Percentiles rank a stretch among this genome's conserved stretches.
Conservation (phyloP, 2,888 invertebrate genomes). For the Pyrocoelia pectoralis region DNA sequence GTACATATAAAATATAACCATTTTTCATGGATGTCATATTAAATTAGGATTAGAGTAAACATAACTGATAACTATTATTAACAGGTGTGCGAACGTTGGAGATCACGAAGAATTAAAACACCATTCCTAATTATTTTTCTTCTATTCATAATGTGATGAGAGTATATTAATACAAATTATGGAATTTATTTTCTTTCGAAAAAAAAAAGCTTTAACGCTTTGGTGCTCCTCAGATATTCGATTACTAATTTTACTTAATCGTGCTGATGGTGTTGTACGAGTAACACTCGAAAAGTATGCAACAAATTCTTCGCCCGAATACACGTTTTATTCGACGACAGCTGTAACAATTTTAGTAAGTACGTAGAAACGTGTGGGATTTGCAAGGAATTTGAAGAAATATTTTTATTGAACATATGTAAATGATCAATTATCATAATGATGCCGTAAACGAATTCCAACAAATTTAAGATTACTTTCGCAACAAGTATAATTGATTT, state of each 20-base stretch:
- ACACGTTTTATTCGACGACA: too few relatives aligned
- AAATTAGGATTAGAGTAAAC: constrained; percentile 38
- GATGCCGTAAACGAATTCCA: too few relatives aligned
- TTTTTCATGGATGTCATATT: constrained; percentile 36
- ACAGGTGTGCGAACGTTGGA: constrained; percentile 27
- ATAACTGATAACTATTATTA: constrained; percentile 32
- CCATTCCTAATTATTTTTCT: constrained; percentile 13
- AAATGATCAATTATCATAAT: too few relatives aligned
- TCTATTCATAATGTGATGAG: not conserved
- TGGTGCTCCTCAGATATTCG: not conserved
- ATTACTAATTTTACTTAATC: not conserved
- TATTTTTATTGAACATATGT: too few relatives aligned
- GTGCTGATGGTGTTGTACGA: not conserved
- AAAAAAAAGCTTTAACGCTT: not conserved
- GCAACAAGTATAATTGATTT: too few relatives aligned
- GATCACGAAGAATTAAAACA: constrained; percentile 16
- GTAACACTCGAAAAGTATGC: too few relatives aligned
- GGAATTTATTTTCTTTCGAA: not conserved
- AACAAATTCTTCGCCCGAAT: too few relatives aligned
- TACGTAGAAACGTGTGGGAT: too few relatives aligned
- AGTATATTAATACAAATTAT: not conserved
- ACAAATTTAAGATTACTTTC: too few relatives aligned
- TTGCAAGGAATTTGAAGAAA: too few relatives aligned
- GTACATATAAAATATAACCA: constrained; percentile 21
- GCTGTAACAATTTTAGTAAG: too few relatives aligned